Base-by-base conservation (phyloP, 2,888 invertebrate genomes). In the Eupithecia insigniata region DNA sequence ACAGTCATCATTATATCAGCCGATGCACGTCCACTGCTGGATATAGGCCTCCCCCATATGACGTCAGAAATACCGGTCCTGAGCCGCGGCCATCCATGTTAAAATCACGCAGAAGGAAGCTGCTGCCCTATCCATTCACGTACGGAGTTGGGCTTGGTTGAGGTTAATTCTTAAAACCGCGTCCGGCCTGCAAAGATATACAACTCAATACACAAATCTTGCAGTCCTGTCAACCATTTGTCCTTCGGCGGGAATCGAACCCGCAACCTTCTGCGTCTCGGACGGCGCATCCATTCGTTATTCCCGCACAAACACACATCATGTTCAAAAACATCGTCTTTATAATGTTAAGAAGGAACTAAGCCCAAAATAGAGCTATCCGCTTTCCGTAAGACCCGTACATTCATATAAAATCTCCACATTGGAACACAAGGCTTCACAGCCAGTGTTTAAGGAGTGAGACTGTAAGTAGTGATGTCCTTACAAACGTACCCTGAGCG, bases 391-490 rank as follows among this genome's bases (percentile, higher is more conserved):
- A 5, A 55, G 26, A 3, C 26, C 12, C 51, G 22, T 55, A 51
- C 51, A 51, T 22, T 12, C 12, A 55, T 62, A 32, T 62, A 26
- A 34, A 61, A 18, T 30, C 18, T 5, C 26, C n/a, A 14, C 64
- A 34, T 2, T 39, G 32, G 62, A 61, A 58, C 65, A 65, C 64
- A 70, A 62, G 36, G n/a, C 66, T 55, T 69, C 66, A 74, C 39
- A 18, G 71, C 34, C 70, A 39, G 43, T 66, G 66, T 18, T 65
- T 70, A 70, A 70, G 66, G 51, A 71, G 69, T 62, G 68, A 67
- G 62, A 67, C 69, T 69, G 51, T 66, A 55, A 73, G 70, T 71
- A 71, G 69, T 71, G 66, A 66, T 66, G 71, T 69, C 66, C 51
- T 67, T 62, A 46, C 46, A 66, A 66, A 36, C 65, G 66, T 65